Evolutionary conservation across 2,797 vertebrate genomes (phyloP).

Genomic region (Protonibea diacanthus): DNA sequence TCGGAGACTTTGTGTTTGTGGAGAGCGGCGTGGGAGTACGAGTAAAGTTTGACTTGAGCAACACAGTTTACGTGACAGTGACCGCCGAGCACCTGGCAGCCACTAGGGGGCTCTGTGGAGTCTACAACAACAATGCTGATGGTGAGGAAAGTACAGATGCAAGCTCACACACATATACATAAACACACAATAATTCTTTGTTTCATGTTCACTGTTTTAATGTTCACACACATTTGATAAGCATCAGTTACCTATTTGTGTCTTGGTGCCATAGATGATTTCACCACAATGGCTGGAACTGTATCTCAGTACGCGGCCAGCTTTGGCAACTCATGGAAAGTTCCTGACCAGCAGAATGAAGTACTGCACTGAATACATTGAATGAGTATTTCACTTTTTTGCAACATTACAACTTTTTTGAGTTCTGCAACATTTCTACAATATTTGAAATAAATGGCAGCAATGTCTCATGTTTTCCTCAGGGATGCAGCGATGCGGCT

Average conservation of each 20-base stretch:
- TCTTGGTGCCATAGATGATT: slow-evolving; percentile 86
- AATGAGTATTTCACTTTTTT: slow-evolving; percentile 2
- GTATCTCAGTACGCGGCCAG: slow-evolving; percentile 81
- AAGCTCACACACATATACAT: background rate
- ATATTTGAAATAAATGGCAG: background rate
- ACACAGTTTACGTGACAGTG: slow-evolving; percentile 85
- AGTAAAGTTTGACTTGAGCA: slow-evolving; percentile 86
- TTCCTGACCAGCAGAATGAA: slow-evolving; percentile 79
- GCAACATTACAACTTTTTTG: background rate
- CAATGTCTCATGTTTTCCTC: slow-evolving; percentile 8
- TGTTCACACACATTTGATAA: background rate
- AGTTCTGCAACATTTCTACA: background rate
- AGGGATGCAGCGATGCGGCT: slow-evolving; percentile 86
- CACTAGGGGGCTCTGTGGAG: slow-evolving; percentile 91
- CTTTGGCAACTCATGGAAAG: slow-evolving; percentile 94
- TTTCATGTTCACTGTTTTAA: background rate
- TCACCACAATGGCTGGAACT: slow-evolving; percentile 77
- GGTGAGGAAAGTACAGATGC: slow-evolving; percentile 75
- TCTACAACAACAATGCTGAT: slow-evolving; percentile 86
- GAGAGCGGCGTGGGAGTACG: slow-evolving; percentile 89
- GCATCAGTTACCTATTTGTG: background rate
- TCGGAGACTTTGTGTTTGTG: slow-evolving; percentile 93
- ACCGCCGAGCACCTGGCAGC: slow-evolving; percentile 83
- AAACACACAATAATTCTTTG: too few species aligned
- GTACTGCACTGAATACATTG: slow-evolving; percentile 66